Base-by-base conservation (phyloP, 2,113 vertebrate genomes). In the Indicator maculatus region DNA sequence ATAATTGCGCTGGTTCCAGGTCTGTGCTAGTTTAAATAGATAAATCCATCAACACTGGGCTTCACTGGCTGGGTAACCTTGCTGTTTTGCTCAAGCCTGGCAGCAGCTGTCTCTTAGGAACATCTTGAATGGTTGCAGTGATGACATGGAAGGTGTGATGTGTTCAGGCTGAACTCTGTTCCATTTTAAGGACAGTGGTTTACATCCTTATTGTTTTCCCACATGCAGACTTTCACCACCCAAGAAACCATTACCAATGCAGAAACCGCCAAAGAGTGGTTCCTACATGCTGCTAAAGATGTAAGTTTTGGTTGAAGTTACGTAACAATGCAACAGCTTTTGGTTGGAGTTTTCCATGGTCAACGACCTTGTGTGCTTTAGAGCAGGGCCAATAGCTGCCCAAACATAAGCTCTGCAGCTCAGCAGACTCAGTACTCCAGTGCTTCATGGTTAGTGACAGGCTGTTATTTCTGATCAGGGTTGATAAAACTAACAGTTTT, bases 241-340 rank as follows among this genome's bases (percentile, higher is more conserved):
- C 99, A 99, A 93, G 99, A 99, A 97, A 99, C 99, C n/a, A 99
- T 99, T 97, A 99, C 99, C 9, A 99, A 99, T 2, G 99, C 99
- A 2, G 99, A 99, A 95, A 99, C 99, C 0, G 99, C 99, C 16
- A 99, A 98, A 81, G 99, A 99, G 44, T 99, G 99, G 99, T 98
- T 99, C 96, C 97, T 99, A 9, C 61, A 63, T 69, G 88, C 98
- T 3, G 98, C 99, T 55, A 98, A 98, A 2, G 98, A 99, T n/a
- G 99, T 99, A 96, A 99, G 99, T 98, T 8, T 38, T 47, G 27
- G 5, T 9, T 45, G 16, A 1, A 21, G 15, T 65, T 21, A 15
- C 1, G 5, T 61, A 71, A 77, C 39, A 67, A 58, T 20, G 41
- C 53, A 69, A 18, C n/a, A 36, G 44, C 20, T 83, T 36, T 23